Evolutionary conservation across 1,140 invertebrate genomes (phyloP), one percentile per base, ranked within the genome.

Genomic region (Whitmania pigra): DNA sequence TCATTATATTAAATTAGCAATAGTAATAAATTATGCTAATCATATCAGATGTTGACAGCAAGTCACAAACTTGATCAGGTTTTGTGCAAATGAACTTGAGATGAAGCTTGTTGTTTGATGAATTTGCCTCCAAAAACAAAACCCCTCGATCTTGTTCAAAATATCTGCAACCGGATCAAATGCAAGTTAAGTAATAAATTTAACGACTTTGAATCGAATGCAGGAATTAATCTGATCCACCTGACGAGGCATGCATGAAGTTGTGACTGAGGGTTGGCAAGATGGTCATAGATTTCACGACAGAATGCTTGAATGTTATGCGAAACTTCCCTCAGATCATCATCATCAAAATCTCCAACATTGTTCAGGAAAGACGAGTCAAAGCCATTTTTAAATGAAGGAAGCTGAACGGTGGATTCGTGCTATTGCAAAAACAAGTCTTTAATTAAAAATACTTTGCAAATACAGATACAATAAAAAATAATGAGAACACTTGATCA

Each of bases 51-150:
- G 2, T 57, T n/a, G 25, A 4, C 54, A 57, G 20, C 54, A 31
- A 25, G 5, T 25, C 29, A 31, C 22, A 20, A 31, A 63, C 57
- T 18, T 63, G 57, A 63, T 63, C 57, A 13, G 29, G 57, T n/a
- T 63, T 63, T 25, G 57, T 63, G 29, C 57, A 63, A 25, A 63
- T 63, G 57, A 22, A 63, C 57, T 63, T 63, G 11, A 63, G 22
- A 31, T 25, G 57, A 31, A 63, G 57, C 29, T 63, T 63, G 57
- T 63, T 63, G 57, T 63, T 63, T 13, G 22, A 63, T n/a, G 57
- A 25, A 31, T 31, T 63, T 22, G 57, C 29, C 57, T 63, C 57
- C 57, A 63, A 31, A 22, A 63, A 25, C 57, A 63, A 63, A 22
- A 63, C 57, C 22, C 57, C 57, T 31, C 57, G 22, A 31, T 63